phyloP scores from a whole-genome alignment of 2,113 vertebrate genomes.

The Mungos mungo region DNA sequence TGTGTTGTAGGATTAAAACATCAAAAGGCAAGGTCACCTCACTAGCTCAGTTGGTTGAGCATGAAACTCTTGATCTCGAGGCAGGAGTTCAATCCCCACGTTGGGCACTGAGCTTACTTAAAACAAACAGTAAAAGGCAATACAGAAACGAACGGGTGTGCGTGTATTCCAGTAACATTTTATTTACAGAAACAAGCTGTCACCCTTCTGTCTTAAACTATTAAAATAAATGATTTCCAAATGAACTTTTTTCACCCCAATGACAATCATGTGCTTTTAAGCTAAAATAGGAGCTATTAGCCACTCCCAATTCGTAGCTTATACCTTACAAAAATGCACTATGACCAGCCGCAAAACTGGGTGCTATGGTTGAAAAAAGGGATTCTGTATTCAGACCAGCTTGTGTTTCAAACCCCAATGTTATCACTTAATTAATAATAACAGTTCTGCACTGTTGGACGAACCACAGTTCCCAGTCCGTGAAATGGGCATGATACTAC shows the following conservation, averaged over 20 bases:
- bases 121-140: background rate
- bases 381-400: background rate
- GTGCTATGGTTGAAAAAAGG: background rate
- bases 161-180: background rate
- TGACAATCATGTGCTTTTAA: conserved; percentile 15
- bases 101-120: background rate
- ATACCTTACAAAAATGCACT: background rate
- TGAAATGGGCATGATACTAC: background rate
- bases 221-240: conserved; percentile 36
- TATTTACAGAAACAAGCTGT: conserved; percentile 9
- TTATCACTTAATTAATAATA: background rate
- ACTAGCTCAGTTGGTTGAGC: background rate
- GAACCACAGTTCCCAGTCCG: background rate
- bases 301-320: background rate
- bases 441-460: background rate
- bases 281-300: background rate
- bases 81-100: background rate
- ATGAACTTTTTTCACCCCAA: conserved; percentile 35
- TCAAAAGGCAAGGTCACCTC: background rate
- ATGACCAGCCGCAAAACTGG: background rate
- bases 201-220: background rate
- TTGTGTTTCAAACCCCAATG: conserved; percentile 17
- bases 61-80: background rate
- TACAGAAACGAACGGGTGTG: background rate
- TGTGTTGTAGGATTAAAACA: background rate